A percentile compares a stretch with the other conserved stretches of the same genome.
phyloP scores from a whole-genome alignment of 2,888 invertebrate species.

The Cremastobaeus sp. region DNA sequence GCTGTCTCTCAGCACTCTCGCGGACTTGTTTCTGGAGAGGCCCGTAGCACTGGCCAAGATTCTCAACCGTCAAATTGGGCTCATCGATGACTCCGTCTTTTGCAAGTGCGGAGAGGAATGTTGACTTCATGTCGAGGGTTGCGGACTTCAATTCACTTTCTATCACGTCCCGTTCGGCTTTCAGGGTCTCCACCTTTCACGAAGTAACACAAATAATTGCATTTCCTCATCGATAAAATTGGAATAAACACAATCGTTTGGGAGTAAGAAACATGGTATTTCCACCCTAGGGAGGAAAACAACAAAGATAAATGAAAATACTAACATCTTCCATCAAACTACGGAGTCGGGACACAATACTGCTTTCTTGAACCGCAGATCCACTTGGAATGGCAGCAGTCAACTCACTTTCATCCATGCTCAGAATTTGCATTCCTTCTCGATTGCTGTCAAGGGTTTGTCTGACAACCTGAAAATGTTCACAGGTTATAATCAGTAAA shows the following conservation, averaged over 20 bases:
- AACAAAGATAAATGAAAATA: too few relatives aligned
- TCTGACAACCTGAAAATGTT: conserved; percentile 84
- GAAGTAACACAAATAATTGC: neutral
- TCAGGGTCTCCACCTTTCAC: conserved; percentile 87
- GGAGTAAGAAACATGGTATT: neutral
- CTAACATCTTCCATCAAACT: conserved; percentile 87
- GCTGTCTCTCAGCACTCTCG: conserved; percentile 87
- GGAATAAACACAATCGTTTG: neutral
- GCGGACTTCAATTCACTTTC: conserved; percentile 91
- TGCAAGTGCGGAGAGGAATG: conserved; percentile 86
- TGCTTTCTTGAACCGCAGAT: conserved; percentile 80
- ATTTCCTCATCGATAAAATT: conserved; percentile 10
- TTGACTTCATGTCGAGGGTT: conserved; percentile 89
- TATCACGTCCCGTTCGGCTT: conserved; percentile 92
- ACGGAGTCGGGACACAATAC: conserved; percentile 84
- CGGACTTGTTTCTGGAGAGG: conserved; percentile 88
- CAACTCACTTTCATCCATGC: conserved; percentile 85
- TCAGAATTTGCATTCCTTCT: conserved; percentile 89
- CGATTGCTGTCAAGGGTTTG: conserved; percentile 90
- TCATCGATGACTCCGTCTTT: conserved; percentile 90
- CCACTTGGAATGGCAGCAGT: conserved; percentile 85
- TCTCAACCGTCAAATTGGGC: conserved; percentile 84
- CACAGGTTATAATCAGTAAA: too few relatives aligned
- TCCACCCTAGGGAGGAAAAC: too few relatives aligned
- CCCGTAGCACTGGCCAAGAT: conserved; percentile 86